Evolutionary conservation across 2,888 invertebrate species (phyloP).

Genomic region (Epicampocera succincta): DNA sequence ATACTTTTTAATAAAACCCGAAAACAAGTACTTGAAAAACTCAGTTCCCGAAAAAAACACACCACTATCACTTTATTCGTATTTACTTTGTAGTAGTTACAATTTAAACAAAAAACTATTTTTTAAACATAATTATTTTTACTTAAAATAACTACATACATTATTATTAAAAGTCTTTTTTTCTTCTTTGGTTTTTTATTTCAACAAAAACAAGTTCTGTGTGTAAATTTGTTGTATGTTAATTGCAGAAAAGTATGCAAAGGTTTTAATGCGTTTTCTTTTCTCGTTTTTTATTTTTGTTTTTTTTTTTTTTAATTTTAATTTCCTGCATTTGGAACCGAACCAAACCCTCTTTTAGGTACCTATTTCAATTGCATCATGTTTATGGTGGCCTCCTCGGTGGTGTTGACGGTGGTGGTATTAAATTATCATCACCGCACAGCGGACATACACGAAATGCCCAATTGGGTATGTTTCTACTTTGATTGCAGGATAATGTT

Average conservation of each 20-base stretch:
- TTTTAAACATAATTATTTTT: slow-evolving; percentile 31
- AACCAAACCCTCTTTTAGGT: slow-evolving; percentile 86
- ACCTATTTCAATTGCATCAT: slow-evolving; percentile 99
- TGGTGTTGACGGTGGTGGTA: slow-evolving; percentile 97
- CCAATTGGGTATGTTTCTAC: slow-evolving; percentile 91
- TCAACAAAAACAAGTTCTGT: slow-evolving; percentile 55
- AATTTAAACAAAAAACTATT: slow-evolving; percentile 43
- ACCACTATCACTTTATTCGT: slow-evolving; percentile 33
- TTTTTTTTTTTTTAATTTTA: slow-evolving; percentile 75
- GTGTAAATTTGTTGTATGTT: slow-evolving; percentile 64
- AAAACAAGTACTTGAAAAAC: slow-evolving; percentile 28
- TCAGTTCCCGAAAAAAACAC: slow-evolving; percentile 19
- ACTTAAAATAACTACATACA: slow-evolving; percentile 19
- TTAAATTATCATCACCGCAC: slow-evolving; percentile 98
- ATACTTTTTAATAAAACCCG: neutral
- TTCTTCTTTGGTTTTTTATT: slow-evolving; percentile 14
- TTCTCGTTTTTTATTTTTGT: slow-evolving; percentile 38
- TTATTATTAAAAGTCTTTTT: slow-evolving; percentile 73
- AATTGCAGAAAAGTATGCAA: slow-evolving; percentile 27
- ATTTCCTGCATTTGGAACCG: slow-evolving; percentile 32
- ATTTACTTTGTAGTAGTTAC: slow-evolving; percentile 42
- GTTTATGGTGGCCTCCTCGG: slow-evolving; percentile 99
- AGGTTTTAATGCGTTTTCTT: slow-evolving; percentile 31
- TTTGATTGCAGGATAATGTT: neutral
- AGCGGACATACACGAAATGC: slow-evolving; percentile 98